These are phyloP conservation scores for Oegoconia quadripuncta DNA, from an alignment of 2,888 invertebrate species.

Conservation along the genomic window DNA sequence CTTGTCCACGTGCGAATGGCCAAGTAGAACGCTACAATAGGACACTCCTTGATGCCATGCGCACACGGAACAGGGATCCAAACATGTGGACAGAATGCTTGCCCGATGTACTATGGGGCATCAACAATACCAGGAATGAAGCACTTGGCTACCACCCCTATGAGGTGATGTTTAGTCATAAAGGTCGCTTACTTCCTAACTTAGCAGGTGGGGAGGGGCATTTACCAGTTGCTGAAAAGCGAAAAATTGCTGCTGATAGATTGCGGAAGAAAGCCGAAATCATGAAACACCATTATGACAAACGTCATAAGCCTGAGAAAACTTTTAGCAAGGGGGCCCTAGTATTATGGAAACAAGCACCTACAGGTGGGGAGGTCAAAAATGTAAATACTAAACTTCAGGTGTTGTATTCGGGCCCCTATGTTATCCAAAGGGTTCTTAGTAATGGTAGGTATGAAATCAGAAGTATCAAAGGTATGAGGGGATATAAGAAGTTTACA, in stretches of 20 bases:
- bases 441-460: conserved; percentile 18
- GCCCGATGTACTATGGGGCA: conserved; percentile 19
- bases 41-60: conserved; percentile 18
- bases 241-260: neutral
- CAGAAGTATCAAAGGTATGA: conserved; percentile 15
- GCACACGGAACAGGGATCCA: conserved; percentile 13
- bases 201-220: neutral
- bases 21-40: conserved; percentile 21
- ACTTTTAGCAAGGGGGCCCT: conserved; percentile 1
- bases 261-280: neutral
- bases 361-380: neutral
- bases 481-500: conserved; percentile 19
- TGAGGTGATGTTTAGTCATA: conserved; percentile 12
- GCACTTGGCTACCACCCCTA: conserved; percentile 11
- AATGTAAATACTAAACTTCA: conserved; percentile 19
- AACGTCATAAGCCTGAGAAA: neutral
- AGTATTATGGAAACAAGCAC: conserved; percentile 3
- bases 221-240: neutral
- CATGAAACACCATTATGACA: conserved; percentile 4
- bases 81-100: conserved; percentile 17
- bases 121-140: conserved; percentile 19
- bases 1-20: conserved; percentile 22
- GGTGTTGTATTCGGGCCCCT: conserved; percentile 15
- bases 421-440: conserved; percentile 3
- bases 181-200: neutral